Evolutionary conservation across 2,797 vertebrate species (phyloP), one percentile per base, ranked within the genome.

Genomic region (Sebastolobus alascanus): DNA sequence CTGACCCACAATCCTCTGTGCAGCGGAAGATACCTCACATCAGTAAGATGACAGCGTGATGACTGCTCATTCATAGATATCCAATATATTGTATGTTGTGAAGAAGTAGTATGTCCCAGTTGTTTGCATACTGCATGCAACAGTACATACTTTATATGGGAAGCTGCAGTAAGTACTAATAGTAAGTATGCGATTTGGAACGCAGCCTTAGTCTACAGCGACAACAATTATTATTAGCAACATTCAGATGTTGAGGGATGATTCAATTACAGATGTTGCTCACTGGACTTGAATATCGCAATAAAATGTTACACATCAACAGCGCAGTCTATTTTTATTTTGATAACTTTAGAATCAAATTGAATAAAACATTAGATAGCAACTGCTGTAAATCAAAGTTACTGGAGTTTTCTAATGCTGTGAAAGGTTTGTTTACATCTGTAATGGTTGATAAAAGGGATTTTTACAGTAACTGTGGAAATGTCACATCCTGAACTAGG

Each of bases 331-430:
- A 0, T 16, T 43, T 43, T 43, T 14, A n/a, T 60, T 35, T 4
- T 7, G 0, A 50, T 50, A 20, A 50, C 52, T 55, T 55, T 20
- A 0, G 0, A 50, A 50, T 55, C 9, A 1, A 55, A 0, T 50
- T 50, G 38, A 58, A 12, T 20, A 29, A n/a, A 43, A 58, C 25
- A 58, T 58, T 20, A 22, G 10, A 72, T n/a, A 31, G 22, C 7
- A 55, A 37, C 14, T 8, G 29, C 52, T 22, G 2, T 12, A 25
- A 52, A 16, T 46, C 43, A 46, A 18, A 46, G 43, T 46, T 46
- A 18, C 43, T 18, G 43, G 18, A n/a, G 50, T n/a, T n/a, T 52
- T 52, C 18, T n/a, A 8, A 52, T n/a, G 50, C 50, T 8, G 20
- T 52, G 8, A 20, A 52, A 52, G 20, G 20, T 52, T 50, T 52